These are phyloP conservation scores for Trematomus loennbergii DNA, from an alignment of 2,113 vertebrate genomes.

Conservation along the genomic window DNA sequence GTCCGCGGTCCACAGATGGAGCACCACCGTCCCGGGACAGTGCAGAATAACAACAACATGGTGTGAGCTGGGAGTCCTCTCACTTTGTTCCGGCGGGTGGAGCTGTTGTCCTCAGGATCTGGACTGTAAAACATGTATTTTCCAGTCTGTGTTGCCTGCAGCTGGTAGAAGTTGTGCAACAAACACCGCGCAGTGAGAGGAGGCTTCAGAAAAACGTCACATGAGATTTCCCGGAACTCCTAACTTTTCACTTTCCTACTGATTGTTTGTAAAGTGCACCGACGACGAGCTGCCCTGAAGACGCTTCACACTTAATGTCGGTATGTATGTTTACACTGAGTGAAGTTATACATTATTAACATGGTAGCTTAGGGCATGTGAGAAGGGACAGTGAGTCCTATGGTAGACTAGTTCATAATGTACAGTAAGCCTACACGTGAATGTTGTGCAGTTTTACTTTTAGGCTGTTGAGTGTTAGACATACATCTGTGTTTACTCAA, in stretches of 20 bases:
- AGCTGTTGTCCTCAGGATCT: conserved; percentile 68
- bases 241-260: background rate
- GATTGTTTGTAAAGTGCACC: conserved; percentile 10
- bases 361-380: background rate
- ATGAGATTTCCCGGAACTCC: conserved; percentile 66
- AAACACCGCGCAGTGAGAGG: conserved; percentile 16
- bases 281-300: conserved; percentile 18
- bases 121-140: accelerated
- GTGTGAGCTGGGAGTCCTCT: background rate
- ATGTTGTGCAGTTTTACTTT: background rate
- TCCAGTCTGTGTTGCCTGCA: background rate
- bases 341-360: background rate
- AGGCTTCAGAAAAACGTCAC: conserved; percentile 50
- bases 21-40: conserved; percentile 16
- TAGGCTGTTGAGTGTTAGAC: background rate
- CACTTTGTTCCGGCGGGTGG: conserved; percentile 49
- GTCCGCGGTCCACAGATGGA: background rate
- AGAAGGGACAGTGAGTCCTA: background rate
- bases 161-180: conserved; percentile 72
- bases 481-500: background rate
- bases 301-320: conserved; percentile 39
- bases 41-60: background rate
- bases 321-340: conserved; percentile 57
- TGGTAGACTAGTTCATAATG: background rate
- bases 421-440: background rate